phyloP scores from a whole-genome alignment of 2,113 vertebrate species.

The Delphinapterus leucas region DNA sequence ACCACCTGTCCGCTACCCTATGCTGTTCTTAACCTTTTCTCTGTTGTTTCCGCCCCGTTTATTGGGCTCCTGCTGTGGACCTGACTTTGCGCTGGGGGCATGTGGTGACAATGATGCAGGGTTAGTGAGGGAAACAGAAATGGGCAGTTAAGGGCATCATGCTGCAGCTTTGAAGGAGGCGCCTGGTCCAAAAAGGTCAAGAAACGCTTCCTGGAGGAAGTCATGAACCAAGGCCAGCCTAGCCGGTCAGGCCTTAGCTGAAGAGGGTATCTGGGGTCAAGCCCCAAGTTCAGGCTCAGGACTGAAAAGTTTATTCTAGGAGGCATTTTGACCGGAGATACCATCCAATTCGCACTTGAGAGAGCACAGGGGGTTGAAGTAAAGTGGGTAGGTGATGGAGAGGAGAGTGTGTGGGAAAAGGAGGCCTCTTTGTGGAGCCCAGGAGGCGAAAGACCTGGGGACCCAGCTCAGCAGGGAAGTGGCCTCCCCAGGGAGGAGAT shows the following conservation, averaged over 20 bases:
- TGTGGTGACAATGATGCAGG: neutral
- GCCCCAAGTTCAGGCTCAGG: neutral
- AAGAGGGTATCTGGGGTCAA: neutral
- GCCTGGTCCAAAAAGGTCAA: neutral
- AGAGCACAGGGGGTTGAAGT: neutral
- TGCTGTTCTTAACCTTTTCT: neutral
- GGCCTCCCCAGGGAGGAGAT: neutral
- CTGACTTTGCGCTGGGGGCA: neutral
- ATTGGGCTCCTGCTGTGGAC: neutral
- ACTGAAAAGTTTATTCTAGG: neutral
- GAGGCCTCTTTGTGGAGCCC: neutral
- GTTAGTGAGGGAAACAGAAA: neutral
- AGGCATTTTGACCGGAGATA: neutral
- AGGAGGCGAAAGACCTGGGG: neutral
- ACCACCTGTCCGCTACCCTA: rapidly evolving
- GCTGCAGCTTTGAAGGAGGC: neutral
- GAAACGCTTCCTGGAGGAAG: neutral
- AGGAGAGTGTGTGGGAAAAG: neutral
- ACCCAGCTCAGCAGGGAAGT: neutral
- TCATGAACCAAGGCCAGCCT: neutral
- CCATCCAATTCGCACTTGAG: neutral
- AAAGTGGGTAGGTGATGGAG: neutral
- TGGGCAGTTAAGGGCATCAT: neutral
- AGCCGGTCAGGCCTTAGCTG: too few species aligned
- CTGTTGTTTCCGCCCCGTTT: rapidly evolving